Conservation (phyloP, 2,888 invertebrate species). For the Hyposoter didymator region DNA sequence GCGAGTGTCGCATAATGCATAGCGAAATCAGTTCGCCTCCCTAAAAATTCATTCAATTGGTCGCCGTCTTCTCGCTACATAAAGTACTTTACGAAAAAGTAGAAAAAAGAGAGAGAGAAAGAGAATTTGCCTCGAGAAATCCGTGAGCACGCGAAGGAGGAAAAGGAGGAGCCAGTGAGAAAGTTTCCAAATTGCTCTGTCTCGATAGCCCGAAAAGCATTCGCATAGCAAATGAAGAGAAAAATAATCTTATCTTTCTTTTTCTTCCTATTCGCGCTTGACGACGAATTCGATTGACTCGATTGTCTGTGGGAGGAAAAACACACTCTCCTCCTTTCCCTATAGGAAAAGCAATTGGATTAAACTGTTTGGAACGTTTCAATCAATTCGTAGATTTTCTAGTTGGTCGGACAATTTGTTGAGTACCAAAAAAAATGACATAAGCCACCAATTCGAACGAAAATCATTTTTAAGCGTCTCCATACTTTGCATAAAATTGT, state of each 20-base stretch:
- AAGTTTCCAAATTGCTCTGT: conserved; percentile 47
- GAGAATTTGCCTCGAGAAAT: conserved; percentile 37
- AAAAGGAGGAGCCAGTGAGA: conserved; percentile 19
- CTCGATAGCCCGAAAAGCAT: conserved; percentile 30
- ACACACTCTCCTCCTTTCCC: conserved; percentile 33
- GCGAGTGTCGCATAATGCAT: conserved; percentile 24
- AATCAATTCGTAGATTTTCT: conserved; percentile 6
- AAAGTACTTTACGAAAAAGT: conserved; percentile 38
- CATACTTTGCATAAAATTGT: no score
- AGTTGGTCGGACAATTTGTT: background rate
- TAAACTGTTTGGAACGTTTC: background rate
- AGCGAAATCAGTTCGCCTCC: conserved; percentile 59
- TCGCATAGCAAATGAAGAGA: conserved; percentile 33
- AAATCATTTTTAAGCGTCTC: no score
- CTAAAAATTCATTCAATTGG: conserved; percentile 63
- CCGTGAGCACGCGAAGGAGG: conserved; percentile 10
- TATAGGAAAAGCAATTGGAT: conserved; percentile 42
- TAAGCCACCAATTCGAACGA: background rate
- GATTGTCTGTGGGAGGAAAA: conserved; percentile 47
- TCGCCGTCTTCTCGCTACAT: conserved; percentile 8
- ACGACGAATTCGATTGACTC: conserved; percentile 49
- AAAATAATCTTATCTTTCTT: conserved; percentile 35
- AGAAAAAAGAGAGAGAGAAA: background rate
- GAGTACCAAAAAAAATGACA: background rate
- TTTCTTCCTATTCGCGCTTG: background rate